Conservation (phyloP, 2,797 vertebrate species). For the Uromys caudimaculatus region DNA sequence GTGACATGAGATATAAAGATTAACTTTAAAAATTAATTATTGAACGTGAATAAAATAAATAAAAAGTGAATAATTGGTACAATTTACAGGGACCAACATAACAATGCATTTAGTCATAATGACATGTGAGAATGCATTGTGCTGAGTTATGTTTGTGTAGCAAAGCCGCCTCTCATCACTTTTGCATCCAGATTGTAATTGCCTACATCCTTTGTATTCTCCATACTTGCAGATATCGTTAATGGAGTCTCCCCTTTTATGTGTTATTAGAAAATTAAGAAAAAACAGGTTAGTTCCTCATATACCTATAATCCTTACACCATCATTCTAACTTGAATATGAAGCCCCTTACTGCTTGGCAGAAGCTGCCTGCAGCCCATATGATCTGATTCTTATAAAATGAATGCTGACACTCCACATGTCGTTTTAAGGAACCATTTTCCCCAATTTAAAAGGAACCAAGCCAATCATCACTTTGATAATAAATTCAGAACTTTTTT, state of each 20-base stretch:
- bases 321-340: neutral
- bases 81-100: neutral
- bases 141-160: neutral
- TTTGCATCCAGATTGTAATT: neutral
- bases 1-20: neutral
- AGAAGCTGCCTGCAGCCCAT: neutral
- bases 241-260: neutral
- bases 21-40: neutral
- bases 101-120: neutral
- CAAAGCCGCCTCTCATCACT: neutral
- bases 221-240: neutral
- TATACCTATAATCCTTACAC: neutral
- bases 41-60: neutral
- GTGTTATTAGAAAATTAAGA: neutral
- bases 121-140: too few relatives aligned
- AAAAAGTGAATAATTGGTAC: neutral
- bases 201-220: neutral
- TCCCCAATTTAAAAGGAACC: neutral
- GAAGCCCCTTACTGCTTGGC: neutral
- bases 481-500: neutral
- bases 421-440: neutral
- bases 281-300: neutral
- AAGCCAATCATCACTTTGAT: neutral
- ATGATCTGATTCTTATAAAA: conserved; percentile 16
- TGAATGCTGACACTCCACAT: neutral